Conservation (phyloP, 2,888 invertebrate genomes). For the Piscicola geometra region DNA sequence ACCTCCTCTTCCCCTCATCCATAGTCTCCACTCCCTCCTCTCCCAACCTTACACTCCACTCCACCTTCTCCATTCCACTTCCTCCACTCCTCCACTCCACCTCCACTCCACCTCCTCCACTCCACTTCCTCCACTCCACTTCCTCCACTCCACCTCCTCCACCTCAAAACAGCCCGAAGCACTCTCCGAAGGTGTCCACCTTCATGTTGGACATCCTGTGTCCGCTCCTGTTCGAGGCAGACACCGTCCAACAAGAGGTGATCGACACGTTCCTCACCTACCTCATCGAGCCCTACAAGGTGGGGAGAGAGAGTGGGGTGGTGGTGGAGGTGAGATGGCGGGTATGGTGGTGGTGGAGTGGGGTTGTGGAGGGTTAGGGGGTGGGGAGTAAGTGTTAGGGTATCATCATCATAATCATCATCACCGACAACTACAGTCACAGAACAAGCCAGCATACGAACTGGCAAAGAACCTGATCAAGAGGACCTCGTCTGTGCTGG, state of each 20-base stretch:
- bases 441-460: slow-evolving; percentile 80
- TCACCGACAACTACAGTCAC: slow-evolving; percentile 62
- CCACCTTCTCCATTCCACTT: slow-evolving; percentile 27
- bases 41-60: not conserved
- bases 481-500: slow-evolving; percentile 84
- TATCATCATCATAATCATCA: no score
- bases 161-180: slow-evolving; percentile 84
- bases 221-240: slow-evolving; percentile 89
- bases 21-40: no score
- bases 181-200: slow-evolving; percentile 88
- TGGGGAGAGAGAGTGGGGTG: no score
- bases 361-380: not conserved
- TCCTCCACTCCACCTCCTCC: no score
- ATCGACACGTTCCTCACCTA: slow-evolving; percentile 88
- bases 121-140: no score
- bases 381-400: no score
- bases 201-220: slow-evolving; percentile 93
- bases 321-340: not conserved
- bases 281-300: slow-evolving; percentile 76
- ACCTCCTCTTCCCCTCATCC: no score
- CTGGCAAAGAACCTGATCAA: slow-evolving; percentile 85
- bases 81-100: no score
- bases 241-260: slow-evolving; percentile 86
- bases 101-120: no score
- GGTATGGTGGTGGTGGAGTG: not conserved